These are phyloP conservation scores for Typhlichthys eigenmanni DNA, from an alignment of 2,797 vertebrate species.

Conservation along the genomic window DNA sequence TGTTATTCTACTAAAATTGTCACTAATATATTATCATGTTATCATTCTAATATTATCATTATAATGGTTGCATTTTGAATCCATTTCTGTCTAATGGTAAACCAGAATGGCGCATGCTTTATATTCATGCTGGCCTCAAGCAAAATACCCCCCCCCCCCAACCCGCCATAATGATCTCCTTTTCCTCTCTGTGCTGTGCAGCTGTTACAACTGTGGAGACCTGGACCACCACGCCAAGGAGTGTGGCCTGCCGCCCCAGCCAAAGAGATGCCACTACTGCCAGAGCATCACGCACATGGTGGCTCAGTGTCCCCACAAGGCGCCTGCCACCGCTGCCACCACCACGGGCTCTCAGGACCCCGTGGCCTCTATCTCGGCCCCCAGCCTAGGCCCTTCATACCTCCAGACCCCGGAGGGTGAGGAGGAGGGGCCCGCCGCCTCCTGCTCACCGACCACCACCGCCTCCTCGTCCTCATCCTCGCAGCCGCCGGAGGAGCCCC, in stretches of 20 bases:
- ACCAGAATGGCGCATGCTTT: too few species aligned
- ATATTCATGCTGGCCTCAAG: too few species aligned
- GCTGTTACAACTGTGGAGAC: constrained; percentile 98
- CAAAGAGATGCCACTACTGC: constrained; percentile 99
- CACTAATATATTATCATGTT: too few species aligned
- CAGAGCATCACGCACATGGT: constrained; percentile 98
- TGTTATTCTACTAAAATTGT: too few species aligned
- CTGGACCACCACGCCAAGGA: constrained; percentile 98
- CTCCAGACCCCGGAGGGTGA: constrained; percentile 79
- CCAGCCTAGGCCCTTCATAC: constrained; percentile 66
- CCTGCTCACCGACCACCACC: constrained; percentile 77
- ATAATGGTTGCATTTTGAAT: too few species aligned
- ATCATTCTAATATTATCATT: too few species aligned
- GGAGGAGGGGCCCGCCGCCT: constrained; percentile 79
- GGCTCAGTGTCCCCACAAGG: constrained; percentile 91
- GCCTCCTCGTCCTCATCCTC: constrained; percentile 81
- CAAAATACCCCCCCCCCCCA: too few species aligned
- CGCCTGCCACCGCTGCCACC: constrained; percentile 82
- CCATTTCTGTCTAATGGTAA: too few species aligned
- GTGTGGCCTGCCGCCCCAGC: constrained; percentile 95
- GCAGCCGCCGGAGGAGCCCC: constrained; percentile 68
- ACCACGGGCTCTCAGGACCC: constrained; percentile 86
- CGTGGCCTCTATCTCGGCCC: constrained; percentile 74
- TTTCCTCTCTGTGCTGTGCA: constrained; percentile 42
- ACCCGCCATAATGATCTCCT: too few species aligned